A percentile compares a stretch with the other conserved stretches of the same genome.
These are phyloP conservation scores for Cydia splendana DNA, from an alignment of 1,140 invertebrate species.

Conservation along the genomic window DNA sequence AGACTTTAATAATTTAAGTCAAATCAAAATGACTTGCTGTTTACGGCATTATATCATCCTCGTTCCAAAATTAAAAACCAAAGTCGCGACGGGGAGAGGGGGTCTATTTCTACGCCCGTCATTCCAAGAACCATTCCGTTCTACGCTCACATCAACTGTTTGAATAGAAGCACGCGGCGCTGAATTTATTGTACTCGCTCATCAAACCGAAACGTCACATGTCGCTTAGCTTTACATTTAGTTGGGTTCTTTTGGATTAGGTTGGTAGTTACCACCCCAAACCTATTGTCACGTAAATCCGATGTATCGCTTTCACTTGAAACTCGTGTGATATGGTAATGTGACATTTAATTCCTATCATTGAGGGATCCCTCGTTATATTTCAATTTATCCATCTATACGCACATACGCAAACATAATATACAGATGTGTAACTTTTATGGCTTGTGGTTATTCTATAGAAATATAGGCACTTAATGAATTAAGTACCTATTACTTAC, in stretches of 20 bases:
- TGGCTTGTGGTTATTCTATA: not conserved
- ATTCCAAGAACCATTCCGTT: conserved; percentile 68
- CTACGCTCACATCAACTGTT: conserved; percentile 75
- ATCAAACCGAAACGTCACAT: conserved; percentile 23
- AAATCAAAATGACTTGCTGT: not conserved
- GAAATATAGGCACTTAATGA: not conserved
- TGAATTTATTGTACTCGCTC: conserved; percentile 71
- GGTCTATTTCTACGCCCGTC: conserved; percentile 38
- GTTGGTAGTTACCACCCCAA: conserved; percentile 33
- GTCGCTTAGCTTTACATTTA: not conserved
- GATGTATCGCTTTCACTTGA: conserved; percentile 72
- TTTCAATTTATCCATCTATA: conserved; percentile 18
- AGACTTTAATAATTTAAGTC: not conserved
- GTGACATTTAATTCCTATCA: conserved; percentile 73
- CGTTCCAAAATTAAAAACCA: conserved; percentile 38
- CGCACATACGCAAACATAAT: not conserved
- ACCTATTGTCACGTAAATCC: conserved; percentile 68
- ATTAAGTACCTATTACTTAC: not conserved
- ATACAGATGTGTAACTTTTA: not conserved
- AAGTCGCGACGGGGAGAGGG: conserved; percentile 33
- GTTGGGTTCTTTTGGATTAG: not conserved
- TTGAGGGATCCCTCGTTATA: conserved; percentile 55
- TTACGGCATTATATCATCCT: not conserved
- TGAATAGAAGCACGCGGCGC: conserved; percentile 76
- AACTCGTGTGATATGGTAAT: conserved; percentile 71